These are phyloP conservation scores for Tor tambroides DNA, from an alignment of 2,113 vertebrate genomes.

Conservation along the genomic window DNA sequence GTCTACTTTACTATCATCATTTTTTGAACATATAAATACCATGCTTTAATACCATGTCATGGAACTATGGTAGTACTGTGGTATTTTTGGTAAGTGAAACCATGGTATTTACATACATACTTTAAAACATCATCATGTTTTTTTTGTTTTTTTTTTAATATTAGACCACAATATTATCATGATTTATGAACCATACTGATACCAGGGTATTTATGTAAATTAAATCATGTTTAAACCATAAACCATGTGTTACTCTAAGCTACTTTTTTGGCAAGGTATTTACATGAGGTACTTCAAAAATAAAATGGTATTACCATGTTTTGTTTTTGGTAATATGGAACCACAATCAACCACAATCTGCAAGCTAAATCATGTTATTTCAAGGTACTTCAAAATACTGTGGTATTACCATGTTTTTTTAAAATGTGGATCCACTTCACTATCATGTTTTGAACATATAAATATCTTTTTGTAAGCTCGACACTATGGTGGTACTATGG, in stretches of 20 bases:
- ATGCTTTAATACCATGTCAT: neutral
- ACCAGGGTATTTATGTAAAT: no score
- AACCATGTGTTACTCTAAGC: no score
- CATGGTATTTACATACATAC: neutral
- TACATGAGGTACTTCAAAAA: neutral
- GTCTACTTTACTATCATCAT: neutral
- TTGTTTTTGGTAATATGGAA: neutral
- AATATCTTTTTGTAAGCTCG: no score
- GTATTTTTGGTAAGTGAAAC: neutral
- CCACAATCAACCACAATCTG: neutral
- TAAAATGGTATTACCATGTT: neutral
- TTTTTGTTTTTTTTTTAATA: no score
- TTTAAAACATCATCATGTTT: neutral
- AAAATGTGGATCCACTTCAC: no score
- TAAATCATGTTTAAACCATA: no score
- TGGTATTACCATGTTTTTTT: neutral
- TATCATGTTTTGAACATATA: no score
- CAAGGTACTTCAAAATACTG: neutral
- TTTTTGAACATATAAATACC: neutral
- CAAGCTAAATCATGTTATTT: neutral
- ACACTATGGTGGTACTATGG: no score
- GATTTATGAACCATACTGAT: no score
- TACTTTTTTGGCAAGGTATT: neutral
- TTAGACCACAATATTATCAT: no score
- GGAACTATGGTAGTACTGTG: neutral